Conservation (phyloP, 2,888 invertebrate species). For the Brachypterus glaber region DNA sequence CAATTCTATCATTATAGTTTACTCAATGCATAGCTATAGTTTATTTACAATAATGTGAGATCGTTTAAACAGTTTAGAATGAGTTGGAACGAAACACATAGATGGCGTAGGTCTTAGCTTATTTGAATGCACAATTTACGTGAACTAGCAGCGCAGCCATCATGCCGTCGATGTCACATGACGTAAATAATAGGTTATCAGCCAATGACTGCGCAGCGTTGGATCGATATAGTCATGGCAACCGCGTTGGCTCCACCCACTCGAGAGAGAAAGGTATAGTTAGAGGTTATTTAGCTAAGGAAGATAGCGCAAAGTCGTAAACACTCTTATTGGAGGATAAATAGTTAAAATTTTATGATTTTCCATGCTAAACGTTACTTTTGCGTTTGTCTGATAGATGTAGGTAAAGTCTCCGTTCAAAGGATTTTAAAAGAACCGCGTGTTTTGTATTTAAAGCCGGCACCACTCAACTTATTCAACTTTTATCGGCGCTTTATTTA, state of each 20-base stretch:
- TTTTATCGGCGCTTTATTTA: too few relatives aligned
- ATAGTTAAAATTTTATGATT: constrained; percentile 42
- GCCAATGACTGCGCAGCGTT: constrained; percentile 31
- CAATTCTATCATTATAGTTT: too few relatives aligned
- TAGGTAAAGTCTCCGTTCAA: constrained; percentile 37
- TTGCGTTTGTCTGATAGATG: constrained; percentile 41
- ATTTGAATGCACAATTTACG: constrained; percentile 22
- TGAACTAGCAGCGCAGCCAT: constrained; percentile 31
- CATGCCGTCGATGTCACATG: constrained; percentile 37
- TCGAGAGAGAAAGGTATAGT: constrained; percentile 23
- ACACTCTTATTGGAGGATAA: constrained; percentile 39
- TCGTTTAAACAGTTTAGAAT: constrained; percentile 17
- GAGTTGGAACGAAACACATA: constrained; percentile 17
- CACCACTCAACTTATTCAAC: too few relatives aligned
- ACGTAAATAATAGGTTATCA: constrained; percentile 25
- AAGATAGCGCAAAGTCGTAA: constrained; percentile 31
- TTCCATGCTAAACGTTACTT: constrained; percentile 39
- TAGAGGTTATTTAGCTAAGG: constrained; percentile 19
- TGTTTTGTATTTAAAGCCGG: neutral
- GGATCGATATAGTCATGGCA: constrained; percentile 41
- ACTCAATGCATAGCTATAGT: too few relatives aligned
- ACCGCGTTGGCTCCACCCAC: constrained; percentile 32
- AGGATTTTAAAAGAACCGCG: constrained; percentile 8
- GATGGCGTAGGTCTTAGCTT: constrained; percentile 22
- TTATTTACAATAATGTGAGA: too few relatives aligned